These are phyloP conservation scores for Sorex maritimensis DNA, from an alignment of 2,797 vertebrate genomes.

Conservation along the genomic window DNA sequence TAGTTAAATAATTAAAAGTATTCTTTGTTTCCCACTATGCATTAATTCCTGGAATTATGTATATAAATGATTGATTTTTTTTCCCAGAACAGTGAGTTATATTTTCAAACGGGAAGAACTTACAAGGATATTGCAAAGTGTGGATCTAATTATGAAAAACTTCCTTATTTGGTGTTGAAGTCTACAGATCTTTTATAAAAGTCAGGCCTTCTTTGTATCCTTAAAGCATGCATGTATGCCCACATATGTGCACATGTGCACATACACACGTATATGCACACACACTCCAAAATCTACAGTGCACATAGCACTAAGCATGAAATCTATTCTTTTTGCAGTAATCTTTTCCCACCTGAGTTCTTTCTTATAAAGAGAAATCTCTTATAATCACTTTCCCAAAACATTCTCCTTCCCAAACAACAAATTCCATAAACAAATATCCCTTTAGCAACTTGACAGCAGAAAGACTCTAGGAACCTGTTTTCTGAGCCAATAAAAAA, in stretches of 20 bases:
- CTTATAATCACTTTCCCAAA: conserved; percentile 27
- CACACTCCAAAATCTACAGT: not conserved
- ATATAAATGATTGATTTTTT: conserved; percentile 9
- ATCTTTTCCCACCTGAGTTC: not conserved
- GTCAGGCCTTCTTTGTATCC: not conserved
- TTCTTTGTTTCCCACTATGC: not conserved
- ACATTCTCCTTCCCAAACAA: conserved; percentile 45
- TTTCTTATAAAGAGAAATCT: conserved; percentile 41
- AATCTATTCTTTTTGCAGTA: not conserved
- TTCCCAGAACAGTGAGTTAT: not conserved
- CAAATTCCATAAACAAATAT: conserved; percentile 77
- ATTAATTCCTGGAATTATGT: not conserved
- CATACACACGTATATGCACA: not conserved
- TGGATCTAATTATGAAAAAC: not conserved
- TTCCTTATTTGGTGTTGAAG: not conserved
- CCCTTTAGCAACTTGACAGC: conserved; percentile 62
- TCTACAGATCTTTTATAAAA: conserved; percentile 25
- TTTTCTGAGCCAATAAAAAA: conserved; percentile 45
- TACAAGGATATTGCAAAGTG: conserved; percentile 13
- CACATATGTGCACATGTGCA: not conserved
- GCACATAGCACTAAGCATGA: not conserved
- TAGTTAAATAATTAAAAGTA: not conserved
- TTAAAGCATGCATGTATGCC: not conserved
- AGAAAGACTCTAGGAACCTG: conserved; percentile 74
- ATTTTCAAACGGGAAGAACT: conserved; percentile 10